Base-by-base conservation (phyloP, 2,797 vertebrate genomes). In the Pseudochaenichthys georgianus region DNA sequence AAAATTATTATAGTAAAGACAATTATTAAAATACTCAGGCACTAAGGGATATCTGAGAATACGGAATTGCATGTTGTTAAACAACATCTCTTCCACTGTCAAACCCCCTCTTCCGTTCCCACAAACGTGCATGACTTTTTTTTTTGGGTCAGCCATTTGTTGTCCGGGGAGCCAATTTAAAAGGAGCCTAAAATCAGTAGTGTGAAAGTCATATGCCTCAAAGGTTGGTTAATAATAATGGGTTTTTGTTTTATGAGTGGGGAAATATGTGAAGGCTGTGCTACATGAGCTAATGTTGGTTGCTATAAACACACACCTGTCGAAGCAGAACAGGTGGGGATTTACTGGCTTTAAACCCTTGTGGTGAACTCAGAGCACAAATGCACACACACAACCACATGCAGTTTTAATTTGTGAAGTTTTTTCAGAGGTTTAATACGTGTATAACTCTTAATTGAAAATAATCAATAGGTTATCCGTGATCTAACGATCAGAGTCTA, bases 241-340 rank as follows among this genome's bases (percentile, higher is more conserved):
- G 34, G n/a, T 77, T 89, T 38, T 84, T 57, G 82, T 82, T 66
- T 46, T 77, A 58, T 65, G 69, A 68, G 72, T 65, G 53, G 52
- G 41, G 69, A 83, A 89, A 81, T 82, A 84, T 87, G 85, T 88
- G 80, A 59, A 68, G 77, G 77, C 63, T 62, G 62, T n/a, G 61
- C 69, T 72, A 54, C 76, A 76, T 65, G 73, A 75, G 77, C 90
- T 93, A 92, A 94, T 91, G 83, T 91, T 90, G 90, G 90, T 84
- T 46, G 57, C 88, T 69, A 89, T 94, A 91, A 94, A 92, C 86
- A 82, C 52, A 80, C 93, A 92, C 88, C 92, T 92, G 93, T 91
- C 80, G 54, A 34, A 84, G 70, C 47, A 64, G 72, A 83, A 87
- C 93, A 93, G 90, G 83, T 93, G 90, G 73, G 28, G 2, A 80